These are phyloP conservation scores for Neoniphon sammara DNA, from an alignment of 2,797 vertebrate species.

Conservation along the genomic window DNA sequence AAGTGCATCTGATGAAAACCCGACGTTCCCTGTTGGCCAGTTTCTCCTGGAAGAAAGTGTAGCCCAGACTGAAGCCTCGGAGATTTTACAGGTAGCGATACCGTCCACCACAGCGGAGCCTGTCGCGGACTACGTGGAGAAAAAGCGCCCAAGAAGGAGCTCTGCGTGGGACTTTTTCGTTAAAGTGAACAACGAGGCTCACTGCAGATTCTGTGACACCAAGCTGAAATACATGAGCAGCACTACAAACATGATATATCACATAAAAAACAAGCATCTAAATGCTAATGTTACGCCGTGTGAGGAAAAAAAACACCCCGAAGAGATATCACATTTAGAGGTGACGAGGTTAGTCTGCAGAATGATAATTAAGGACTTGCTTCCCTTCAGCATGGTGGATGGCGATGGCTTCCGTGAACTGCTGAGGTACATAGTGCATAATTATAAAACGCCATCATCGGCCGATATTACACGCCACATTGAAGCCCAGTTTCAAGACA, in stretches of 20 bases:
- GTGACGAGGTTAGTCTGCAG: conserved; percentile 69
- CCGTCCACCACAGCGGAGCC: conserved; percentile 23
- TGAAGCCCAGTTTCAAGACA: conserved; percentile 67
- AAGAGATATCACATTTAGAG: conserved; percentile 40
- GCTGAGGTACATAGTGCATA: conserved; percentile 55
- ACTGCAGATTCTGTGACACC: conserved; percentile 69
- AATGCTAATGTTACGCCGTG: conserved; percentile 42
- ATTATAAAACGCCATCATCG: conserved; percentile 67
- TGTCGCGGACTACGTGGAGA: conserved; percentile 40
- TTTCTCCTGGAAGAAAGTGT: conserved; percentile 51
- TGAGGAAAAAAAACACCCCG: conserved; percentile 29
- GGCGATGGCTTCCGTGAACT: conserved; percentile 70
- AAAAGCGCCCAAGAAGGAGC: conserved; percentile 67
- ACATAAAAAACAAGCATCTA: conserved; percentile 71
- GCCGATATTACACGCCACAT: conserved; percentile 52
- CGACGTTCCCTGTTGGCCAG: conserved; percentile 20
- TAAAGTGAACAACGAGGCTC: conserved; percentile 68
- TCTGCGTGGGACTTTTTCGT: conserved; percentile 74
- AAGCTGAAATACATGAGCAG: conserved; percentile 76
- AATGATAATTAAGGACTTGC: conserved; percentile 77
- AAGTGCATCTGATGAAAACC: neutral
- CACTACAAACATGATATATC: conserved; percentile 78
- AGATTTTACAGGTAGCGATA: neutral
- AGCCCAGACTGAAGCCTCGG: conserved; percentile 23
- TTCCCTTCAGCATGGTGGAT: conserved; percentile 62